These are phyloP conservation scores for Standfussiana lucernea DNA, from an alignment of 2,888 invertebrate species.

Conservation along the genomic window DNA sequence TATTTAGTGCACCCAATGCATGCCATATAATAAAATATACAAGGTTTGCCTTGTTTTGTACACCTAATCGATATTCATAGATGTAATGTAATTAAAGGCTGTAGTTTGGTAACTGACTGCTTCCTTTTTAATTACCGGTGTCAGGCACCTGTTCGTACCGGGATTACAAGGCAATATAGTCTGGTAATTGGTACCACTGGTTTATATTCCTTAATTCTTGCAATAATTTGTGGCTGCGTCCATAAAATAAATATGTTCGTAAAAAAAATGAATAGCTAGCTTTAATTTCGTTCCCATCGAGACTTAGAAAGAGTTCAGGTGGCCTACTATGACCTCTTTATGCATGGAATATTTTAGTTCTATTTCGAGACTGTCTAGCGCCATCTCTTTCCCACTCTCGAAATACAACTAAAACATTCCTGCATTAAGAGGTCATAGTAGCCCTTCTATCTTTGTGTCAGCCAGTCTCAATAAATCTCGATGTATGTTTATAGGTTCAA, in stretches of 20 bases:
- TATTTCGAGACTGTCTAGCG: too few species aligned
- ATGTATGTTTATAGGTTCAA: background rate
- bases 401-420: too few species aligned
- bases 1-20: conserved; percentile 72
- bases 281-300: background rate
- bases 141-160: background rate
- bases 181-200: background rate
- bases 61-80: conserved; percentile 47
- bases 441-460: too few species aligned
- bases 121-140: conserved; percentile 11
- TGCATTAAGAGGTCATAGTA: too few species aligned
- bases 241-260: background rate
- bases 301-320: background rate
- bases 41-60: conserved; percentile 25
- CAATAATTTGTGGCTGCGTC: background rate
- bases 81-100: conserved; percentile 29
- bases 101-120: conserved; percentile 3
- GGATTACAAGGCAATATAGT: background rate
- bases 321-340: too few species aligned
- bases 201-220: background rate
- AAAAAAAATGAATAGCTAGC: background rate
- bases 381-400: too few species aligned
- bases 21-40: conserved; percentile 57
- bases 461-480: background rate
- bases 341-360: too few species aligned